A percentile compares a stretch with the other conserved stretches of the same genome.
Evolutionary conservation across 2,113 vertebrate genomes (phyloP).

Genomic region (Burhinus oedicnemus): DNA sequence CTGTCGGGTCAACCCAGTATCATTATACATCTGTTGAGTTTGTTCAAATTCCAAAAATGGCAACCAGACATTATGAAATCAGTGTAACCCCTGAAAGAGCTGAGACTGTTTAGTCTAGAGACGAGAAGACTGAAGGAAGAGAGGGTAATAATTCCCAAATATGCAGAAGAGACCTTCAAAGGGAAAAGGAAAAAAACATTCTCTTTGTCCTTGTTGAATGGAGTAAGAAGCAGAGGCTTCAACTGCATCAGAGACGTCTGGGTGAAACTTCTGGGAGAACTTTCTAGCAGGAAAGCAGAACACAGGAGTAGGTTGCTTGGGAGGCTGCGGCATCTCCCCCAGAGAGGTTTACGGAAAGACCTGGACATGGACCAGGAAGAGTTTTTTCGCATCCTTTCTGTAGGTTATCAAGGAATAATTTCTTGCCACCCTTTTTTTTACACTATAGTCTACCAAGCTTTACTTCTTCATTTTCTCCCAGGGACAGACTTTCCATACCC

Average conservation of each 20-base stretch:
- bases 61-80: conserved; percentile 25
- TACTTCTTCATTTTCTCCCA: background rate
- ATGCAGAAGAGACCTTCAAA: background rate
- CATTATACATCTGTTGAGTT: background rate
- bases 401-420: background rate
- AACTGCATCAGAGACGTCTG: background rate
- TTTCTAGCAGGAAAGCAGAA: background rate
- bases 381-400: background rate
- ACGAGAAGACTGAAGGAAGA: background rate
- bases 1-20: background rate
- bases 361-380: background rate
- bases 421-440: accelerated
- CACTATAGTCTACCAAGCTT: background rate
- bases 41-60: conserved; percentile 7
- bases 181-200: background rate
- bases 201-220: background rate
- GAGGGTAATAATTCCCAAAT: conserved; percentile 33
- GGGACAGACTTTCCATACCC: background rate
- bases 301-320: background rate
- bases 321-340: background rate
- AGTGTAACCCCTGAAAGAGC: background rate
- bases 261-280: background rate
- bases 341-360: background rate
- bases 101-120: conserved; percentile 52
- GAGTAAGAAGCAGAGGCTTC: background rate